Conservation (phyloP, 2,888 invertebrate species). For the Cantharis nigra region DNA sequence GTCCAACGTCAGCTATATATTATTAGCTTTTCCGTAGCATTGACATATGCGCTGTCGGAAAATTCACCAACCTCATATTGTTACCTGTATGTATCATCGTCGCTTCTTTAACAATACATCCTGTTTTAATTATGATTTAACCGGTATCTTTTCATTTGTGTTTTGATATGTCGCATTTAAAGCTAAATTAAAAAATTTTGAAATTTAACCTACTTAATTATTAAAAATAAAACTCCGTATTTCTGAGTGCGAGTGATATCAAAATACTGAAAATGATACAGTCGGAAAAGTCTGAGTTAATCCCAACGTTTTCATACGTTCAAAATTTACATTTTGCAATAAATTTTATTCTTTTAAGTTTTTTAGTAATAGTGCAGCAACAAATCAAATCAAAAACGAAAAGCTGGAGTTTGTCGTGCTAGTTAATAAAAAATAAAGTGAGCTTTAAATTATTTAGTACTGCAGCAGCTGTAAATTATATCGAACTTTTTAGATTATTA, state of each 20-base stretch:
- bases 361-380: background rate
- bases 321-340: background rate
- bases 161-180: too few species aligned
- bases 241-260: background rate
- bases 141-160: background rate
- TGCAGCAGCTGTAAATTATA: background rate
- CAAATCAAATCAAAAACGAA: background rate
- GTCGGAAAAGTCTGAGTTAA: background rate
- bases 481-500: background rate
- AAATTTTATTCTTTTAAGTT: background rate
- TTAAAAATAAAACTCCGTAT: background rate
- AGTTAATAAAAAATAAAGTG: background rate
- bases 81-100: constrained; percentile 13
- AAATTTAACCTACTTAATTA: background rate
- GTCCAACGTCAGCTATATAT: constrained; percentile 21
- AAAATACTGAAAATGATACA: background rate
- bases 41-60: constrained; percentile 19
- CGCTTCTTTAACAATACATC: constrained; percentile 15
- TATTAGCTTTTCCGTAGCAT: constrained; percentile 17
- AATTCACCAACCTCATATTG: constrained; percentile 24
- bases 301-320: background rate
- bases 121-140: background rate
- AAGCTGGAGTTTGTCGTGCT: background rate
- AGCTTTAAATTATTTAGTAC: background rate
- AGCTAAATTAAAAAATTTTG: background rate